Base-by-base conservation (phyloP, 35 echinoderm and acorn worm species). In the Chiridota heheva region DNA sequence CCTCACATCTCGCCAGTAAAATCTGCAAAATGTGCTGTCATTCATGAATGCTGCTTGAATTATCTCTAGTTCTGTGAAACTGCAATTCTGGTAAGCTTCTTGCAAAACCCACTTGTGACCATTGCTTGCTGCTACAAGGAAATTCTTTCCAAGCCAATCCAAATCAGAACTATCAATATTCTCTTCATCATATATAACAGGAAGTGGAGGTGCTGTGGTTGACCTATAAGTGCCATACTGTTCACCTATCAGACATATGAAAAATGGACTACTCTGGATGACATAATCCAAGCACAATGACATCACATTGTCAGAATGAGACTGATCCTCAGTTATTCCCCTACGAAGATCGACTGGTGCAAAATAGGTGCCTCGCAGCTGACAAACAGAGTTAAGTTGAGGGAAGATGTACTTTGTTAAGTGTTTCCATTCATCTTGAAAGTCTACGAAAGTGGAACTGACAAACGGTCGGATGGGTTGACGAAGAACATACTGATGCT, bases 381-480 rank as follows among this genome's bases (percentile, higher is more conserved):
- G 80, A 81, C 95, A 90, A 5, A 88, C 55, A 6, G 78, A 64
- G 81, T 91, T 81, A 29, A 98, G 75, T 39, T 98, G 95, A 1
- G 89, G 95, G 42, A 98, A 98, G 37, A 98, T 67, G 8, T 81
- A 61, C 39, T 83, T 86, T 12, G 85, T 74, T 1, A 98, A 82
- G 58, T 92, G 86, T 18, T 88, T 86, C 51, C 95, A 49, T 44
- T 98, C 95, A 20, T 89, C 85, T 36, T 88, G 71, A 60, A 98
- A 98, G 73, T 98, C 95, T 30, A 82, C 40, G 57, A 98, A 98
- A 15, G 95, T 98, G 33, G 95, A 98, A 69, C 89, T 91, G 24
- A 98, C 78, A 51, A 98, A 98, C 3, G 95, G 95, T 77, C 95
- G 63, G 83, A 98, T 65, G 7, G 95, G 90, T 51, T 92, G 80